Conservation (phyloP, 2,888 invertebrate species). For the Andrena dorsata region DNA sequence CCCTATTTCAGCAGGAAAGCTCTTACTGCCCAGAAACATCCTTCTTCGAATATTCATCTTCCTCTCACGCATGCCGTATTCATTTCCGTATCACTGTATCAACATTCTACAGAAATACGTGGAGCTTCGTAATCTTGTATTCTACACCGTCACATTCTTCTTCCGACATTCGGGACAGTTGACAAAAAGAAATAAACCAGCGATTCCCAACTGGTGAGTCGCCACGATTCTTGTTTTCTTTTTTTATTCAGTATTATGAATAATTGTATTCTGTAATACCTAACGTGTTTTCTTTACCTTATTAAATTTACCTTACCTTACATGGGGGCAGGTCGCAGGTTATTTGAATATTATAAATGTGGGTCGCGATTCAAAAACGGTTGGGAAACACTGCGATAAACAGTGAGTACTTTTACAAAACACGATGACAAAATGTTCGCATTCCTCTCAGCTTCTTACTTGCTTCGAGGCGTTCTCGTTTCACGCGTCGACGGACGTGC, state of each 20-base stretch:
- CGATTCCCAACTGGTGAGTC: too few species aligned
- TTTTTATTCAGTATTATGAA: too few species aligned
- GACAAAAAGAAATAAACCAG: not conserved
- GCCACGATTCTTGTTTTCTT: too few species aligned
- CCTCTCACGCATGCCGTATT: conserved; percentile 15
- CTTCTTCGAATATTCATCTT: conserved; percentile 14
- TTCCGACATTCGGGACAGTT: not conserved
- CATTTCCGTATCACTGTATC: conserved; percentile 35
- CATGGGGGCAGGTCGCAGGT: too few species aligned
- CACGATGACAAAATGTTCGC: not conserved
- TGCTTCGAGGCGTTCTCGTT: conserved; percentile 13
- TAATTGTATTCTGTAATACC: too few species aligned
- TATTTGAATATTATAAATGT: too few species aligned
- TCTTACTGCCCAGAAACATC: not conserved
- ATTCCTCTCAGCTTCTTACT: not conserved
- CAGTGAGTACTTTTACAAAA: not conserved
- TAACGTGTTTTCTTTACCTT: too few species aligned
- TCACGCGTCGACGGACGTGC: not conserved
- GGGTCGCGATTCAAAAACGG: too few species aligned
- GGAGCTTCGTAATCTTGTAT: conserved; percentile 17
- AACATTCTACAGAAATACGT: conserved; percentile 5
- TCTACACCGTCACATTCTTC: not conserved
- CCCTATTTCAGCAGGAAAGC: not conserved
- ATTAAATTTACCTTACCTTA: too few species aligned
- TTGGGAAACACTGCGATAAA: not conserved